These are phyloP conservation scores for Dendrolimus pini DNA, from an alignment of 2,888 invertebrate species.

Conservation along the genomic window DNA sequence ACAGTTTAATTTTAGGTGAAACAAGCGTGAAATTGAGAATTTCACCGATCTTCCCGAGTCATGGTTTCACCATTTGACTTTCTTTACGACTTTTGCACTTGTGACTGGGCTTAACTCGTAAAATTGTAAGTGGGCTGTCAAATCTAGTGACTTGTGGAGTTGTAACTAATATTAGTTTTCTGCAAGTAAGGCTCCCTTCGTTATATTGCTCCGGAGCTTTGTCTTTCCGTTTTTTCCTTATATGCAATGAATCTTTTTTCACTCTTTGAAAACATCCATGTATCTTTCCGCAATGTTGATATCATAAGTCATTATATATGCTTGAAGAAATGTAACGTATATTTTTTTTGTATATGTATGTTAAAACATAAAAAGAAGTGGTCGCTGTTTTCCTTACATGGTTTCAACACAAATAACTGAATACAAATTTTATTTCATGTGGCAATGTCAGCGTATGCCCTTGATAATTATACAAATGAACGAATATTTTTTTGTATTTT, in stretches of 20 bases:
- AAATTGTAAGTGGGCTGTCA: slow-evolving; percentile 27
- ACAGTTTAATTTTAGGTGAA: slow-evolving; percentile 50
- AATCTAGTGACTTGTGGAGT: slow-evolving; percentile 11
- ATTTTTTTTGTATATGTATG: too few species aligned
- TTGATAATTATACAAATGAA: too few species aligned
- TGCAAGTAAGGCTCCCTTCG: slow-evolving; percentile 8
- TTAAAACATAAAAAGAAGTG: too few species aligned
- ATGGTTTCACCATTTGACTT: slow-evolving; percentile 35
- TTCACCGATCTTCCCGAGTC: slow-evolving; percentile 58
- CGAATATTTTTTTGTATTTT: too few species aligned
- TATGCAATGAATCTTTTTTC: not conserved
- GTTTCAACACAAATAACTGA: not conserved
- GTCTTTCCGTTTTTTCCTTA: not conserved
- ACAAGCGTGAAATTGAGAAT: slow-evolving; percentile 65
- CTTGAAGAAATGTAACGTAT: too few species aligned
- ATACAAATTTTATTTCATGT: too few species aligned
- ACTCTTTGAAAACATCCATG: not conserved
- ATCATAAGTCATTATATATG: too few species aligned
- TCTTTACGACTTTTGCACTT: slow-evolving; percentile 40
- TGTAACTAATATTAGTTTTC: slow-evolving; percentile 25
- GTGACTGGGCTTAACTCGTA: slow-evolving; percentile 35
- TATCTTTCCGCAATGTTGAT: too few species aligned
- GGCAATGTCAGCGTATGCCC: too few species aligned
- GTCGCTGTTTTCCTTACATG: not conserved
- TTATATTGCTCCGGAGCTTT: not conserved